A percentile compares a stretch with the other conserved stretches of the same genome.
Evolutionary conservation across 2,113 vertebrate species (phyloP).

Genomic region (Nymphicus hollandicus): DNA sequence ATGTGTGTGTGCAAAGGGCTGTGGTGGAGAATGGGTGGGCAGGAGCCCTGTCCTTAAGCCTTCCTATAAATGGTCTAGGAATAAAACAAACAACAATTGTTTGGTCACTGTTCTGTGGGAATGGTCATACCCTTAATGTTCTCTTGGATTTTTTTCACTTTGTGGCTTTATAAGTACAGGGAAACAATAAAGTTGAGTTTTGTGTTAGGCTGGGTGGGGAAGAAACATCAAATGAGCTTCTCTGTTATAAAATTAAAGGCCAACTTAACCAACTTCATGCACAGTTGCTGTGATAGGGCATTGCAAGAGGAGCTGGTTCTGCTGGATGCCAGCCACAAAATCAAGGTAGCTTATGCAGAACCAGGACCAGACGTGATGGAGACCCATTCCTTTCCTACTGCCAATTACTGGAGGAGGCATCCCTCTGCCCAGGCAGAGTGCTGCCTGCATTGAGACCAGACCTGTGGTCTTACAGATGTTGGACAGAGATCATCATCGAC

Average conservation of each 20-base stretch:
- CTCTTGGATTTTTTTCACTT: not conserved
- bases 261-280: not conserved
- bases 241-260: not conserved
- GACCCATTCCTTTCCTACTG: not conserved
- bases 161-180: not conserved
- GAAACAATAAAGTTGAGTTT: not conserved
- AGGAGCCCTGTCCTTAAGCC: not conserved
- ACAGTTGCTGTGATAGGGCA: too few species aligned
- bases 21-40: not conserved
- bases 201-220: not conserved
- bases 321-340: not conserved
- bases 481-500: not conserved
- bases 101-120: not conserved
- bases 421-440: not conserved
- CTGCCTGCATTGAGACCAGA: not conserved
- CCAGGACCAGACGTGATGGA: not conserved
- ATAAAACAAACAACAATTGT: not conserved
- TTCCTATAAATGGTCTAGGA: not conserved
- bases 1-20: not conserved
- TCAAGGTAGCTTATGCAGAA: too few species aligned
- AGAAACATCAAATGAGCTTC: not conserved
- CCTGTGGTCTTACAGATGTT: not conserved
- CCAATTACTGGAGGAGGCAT: not conserved
- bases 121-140: rapidly evolving
- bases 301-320: not conserved